Conservation (phyloP, 2,797 vertebrate genomes). For the Cryptoblepharus egeriae region DNA sequence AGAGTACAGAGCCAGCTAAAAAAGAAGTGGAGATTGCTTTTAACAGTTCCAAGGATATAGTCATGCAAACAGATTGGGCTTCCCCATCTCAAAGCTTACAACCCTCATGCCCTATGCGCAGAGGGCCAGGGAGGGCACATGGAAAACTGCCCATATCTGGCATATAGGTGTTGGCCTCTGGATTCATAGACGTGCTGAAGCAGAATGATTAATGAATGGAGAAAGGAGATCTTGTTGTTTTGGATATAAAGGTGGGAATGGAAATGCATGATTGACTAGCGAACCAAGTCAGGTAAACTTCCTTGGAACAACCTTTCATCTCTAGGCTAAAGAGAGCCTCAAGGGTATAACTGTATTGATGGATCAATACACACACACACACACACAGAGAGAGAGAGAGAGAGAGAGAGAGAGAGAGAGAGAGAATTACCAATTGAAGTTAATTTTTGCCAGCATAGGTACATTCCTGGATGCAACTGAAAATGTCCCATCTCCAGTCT, state of each 20-base stretch:
- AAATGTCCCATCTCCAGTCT: too few species aligned
- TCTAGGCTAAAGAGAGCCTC: background rate
- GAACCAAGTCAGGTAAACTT: background rate
- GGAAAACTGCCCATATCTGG: background rate
- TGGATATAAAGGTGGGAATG: conserved; percentile 15
- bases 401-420: background rate
- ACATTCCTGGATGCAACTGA: too few species aligned
- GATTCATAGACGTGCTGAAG: conserved; percentile 28
- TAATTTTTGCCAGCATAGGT: too few species aligned
- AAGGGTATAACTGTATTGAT: too few species aligned
- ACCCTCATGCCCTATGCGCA: background rate
- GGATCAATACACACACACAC: too few species aligned
- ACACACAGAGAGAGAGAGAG: too few species aligned
- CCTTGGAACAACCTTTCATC: background rate
- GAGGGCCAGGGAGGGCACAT: background rate
- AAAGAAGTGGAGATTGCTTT: conserved; percentile 21
- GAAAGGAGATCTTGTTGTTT: background rate
- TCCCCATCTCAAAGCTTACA: conserved; percentile 3
- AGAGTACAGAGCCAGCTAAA: background rate
- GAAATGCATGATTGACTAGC: background rate
- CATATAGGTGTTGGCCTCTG: background rate
- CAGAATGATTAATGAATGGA: conserved; percentile 42
- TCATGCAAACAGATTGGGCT: background rate
- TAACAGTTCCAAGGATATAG: background rate
- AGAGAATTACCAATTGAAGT: background rate